Evolutionary conservation across 2,888 invertebrate species (phyloP).

Genomic region (Diarsia mendica): DNA sequence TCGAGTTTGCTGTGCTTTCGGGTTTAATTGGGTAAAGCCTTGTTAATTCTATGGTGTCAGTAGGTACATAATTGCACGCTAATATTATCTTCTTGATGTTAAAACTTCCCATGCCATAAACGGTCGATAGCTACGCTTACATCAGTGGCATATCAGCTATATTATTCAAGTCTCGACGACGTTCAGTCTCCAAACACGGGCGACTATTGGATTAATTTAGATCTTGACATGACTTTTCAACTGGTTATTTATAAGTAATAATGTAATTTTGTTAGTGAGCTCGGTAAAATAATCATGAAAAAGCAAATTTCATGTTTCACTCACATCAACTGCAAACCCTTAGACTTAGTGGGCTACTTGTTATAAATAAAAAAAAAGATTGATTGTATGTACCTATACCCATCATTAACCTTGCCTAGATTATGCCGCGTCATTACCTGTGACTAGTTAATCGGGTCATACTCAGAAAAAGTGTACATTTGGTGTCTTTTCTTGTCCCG

Average conservation of each 20-base stretch:
- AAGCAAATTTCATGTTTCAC: neutral
- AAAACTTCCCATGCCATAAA: neutral
- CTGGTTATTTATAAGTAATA: too few species aligned
- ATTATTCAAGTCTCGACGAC: neutral
- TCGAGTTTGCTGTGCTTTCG: neutral
- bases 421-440: constrained; percentile 10
- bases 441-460: too few species aligned
- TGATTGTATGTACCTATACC: too few species aligned
- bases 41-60: neutral
- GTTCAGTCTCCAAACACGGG: neutral
- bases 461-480: too few species aligned
- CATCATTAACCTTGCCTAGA: neutral
- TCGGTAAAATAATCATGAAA: neutral
- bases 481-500: too few species aligned
- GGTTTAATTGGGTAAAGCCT: neutral
- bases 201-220: neutral
- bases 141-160: neutral
- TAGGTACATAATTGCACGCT: neutral
- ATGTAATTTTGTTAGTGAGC: too few species aligned
- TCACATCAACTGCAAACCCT: neutral
- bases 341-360: too few species aligned
- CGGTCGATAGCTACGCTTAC: neutral
- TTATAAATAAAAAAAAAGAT: neutral
- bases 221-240: neutral
- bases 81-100: neutral